Conservation (phyloP, 2,888 invertebrate species). For the Pollenia griseotomentosa region DNA sequence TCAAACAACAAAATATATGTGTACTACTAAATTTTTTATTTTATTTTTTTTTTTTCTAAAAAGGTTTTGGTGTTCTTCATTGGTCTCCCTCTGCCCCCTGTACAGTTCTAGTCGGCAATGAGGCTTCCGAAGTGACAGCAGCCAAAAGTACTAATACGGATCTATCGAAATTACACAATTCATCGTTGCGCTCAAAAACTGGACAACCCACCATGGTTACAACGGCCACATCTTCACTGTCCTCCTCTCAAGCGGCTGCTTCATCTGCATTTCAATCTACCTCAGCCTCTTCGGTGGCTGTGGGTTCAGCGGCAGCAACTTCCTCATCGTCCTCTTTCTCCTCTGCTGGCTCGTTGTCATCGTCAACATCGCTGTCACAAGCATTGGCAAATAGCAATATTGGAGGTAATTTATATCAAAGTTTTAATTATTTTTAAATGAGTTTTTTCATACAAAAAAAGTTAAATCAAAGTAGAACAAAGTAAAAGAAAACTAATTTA, state of each 20-base stretch:
- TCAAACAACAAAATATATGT: not conserved
- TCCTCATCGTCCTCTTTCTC: constrained; percentile 87
- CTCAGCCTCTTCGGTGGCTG: constrained; percentile 85
- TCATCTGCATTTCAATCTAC: constrained; percentile 84
- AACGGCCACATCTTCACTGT: constrained; percentile 80
- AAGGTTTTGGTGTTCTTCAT: constrained; percentile 92
- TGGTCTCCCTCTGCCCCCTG: constrained; percentile 94
- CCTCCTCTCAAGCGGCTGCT: constrained; percentile 89
- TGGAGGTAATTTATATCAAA: constrained; percentile 83
- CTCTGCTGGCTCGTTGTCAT: constrained; percentile 84
- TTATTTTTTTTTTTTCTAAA: not conserved
- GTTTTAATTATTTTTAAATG: constrained; percentile 84
- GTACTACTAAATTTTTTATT: not conserved
- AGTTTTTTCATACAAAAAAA: constrained; percentile 78
- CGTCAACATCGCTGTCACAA: constrained; percentile 83
- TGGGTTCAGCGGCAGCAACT: constrained; percentile 84
- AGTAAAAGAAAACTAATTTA: constrained; percentile 30
- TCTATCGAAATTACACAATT: constrained; percentile 89
- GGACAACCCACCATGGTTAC: constrained; percentile 85
- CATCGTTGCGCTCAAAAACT: constrained; percentile 87
- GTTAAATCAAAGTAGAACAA: constrained; percentile 47
- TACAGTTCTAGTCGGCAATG: constrained; percentile 92
- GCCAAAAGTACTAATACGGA: constrained; percentile 89
- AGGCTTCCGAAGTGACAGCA: constrained; percentile 88
- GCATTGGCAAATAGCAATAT: constrained; percentile 82